phyloP scores from a whole-genome alignment of 2,797 vertebrate species.

The Anguilla pacifica region DNA sequence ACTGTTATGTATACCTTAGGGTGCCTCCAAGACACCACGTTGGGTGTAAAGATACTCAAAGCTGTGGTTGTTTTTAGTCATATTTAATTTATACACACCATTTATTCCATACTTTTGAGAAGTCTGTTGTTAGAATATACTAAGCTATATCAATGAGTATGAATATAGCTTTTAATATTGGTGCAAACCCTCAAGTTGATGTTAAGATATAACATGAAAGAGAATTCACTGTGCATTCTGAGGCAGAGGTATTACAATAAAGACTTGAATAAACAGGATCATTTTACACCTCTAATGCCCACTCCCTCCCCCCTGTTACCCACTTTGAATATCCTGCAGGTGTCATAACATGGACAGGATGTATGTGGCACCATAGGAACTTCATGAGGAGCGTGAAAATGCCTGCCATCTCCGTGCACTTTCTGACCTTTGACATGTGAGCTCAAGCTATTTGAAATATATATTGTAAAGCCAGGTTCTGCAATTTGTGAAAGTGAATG shows the following conservation, averaged over 20 bases:
- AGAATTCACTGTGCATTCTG: neutral
- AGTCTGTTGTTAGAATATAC: too few relatives aligned
- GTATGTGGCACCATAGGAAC: neutral
- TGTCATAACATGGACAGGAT: constrained; percentile 15
- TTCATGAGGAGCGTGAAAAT: constrained; percentile 3
- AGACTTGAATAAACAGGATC: neutral
- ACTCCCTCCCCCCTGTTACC: neutral
- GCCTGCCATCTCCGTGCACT: constrained; percentile 1
- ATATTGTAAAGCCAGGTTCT: neutral
- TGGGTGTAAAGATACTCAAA: too few relatives aligned
- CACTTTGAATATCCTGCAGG: constrained; percentile 3
- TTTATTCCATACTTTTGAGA: too few relatives aligned
- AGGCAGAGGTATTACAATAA: neutral
- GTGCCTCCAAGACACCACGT: too few relatives aligned
- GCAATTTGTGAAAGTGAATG: neutral
- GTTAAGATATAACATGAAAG: neutral
- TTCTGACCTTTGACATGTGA: neutral
- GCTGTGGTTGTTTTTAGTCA: too few relatives aligned
- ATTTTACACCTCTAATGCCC: constrained; percentile 4
- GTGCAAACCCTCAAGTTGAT: neutral
- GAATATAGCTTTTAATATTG: neutral
- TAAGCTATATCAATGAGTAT: neutral
- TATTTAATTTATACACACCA: too few relatives aligned
- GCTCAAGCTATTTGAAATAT: neutral
- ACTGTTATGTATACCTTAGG: too few relatives aligned